These are phyloP conservation scores for Drosophila paramelanica DNA, from an alignment of 2,888 invertebrate genomes.

Conservation along the genomic window DNA sequence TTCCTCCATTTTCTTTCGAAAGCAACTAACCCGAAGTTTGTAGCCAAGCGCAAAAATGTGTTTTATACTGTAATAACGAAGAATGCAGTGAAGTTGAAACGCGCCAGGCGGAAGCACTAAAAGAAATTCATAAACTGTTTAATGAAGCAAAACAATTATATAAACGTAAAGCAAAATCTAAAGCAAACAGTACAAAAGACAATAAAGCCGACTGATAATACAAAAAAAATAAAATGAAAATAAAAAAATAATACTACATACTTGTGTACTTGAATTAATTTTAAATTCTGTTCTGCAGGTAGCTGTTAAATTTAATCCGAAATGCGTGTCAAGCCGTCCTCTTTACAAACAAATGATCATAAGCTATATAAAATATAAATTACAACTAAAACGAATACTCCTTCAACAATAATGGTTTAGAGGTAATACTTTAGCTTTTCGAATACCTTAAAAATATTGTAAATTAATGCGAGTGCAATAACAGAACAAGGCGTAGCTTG, in stretches of 20 bases:
- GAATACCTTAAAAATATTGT: slow-evolving; percentile 19
- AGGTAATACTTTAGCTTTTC: slow-evolving; percentile 31
- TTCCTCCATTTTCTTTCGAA: slow-evolving; percentile 21
- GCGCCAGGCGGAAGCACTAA: slow-evolving; percentile 3
- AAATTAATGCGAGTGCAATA: slow-evolving; percentile 48
- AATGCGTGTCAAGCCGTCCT: slow-evolving; percentile 78
- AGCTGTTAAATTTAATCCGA: slow-evolving; percentile 57
- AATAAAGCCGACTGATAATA: not conserved
- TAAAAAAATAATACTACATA: not conserved
- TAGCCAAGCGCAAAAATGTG: slow-evolving; percentile 49
- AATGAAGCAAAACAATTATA: slow-evolving; percentile 74
- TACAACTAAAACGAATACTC: slow-evolving; percentile 47
- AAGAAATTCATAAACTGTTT: slow-evolving; percentile 69
- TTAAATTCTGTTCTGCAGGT: slow-evolving; percentile 35
- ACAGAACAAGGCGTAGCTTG: slow-evolving; percentile 46
- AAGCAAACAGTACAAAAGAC: not conserved
- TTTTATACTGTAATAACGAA: slow-evolving; percentile 56
- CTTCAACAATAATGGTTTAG: slow-evolving; percentile 41
- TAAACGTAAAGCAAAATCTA: slow-evolving; percentile 41
- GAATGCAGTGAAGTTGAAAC: slow-evolving; percentile 67
- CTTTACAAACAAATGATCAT: slow-evolving; percentile 69
- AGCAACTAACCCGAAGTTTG: slow-evolving; percentile 55
- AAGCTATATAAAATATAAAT: slow-evolving; percentile 29
- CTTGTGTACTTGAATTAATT: slow-evolving; percentile 4
- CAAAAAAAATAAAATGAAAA: not conserved